These are phyloP conservation scores for Drosophila greeni DNA, from an alignment of 2,888 invertebrate species.

Conservation along the genomic window DNA sequence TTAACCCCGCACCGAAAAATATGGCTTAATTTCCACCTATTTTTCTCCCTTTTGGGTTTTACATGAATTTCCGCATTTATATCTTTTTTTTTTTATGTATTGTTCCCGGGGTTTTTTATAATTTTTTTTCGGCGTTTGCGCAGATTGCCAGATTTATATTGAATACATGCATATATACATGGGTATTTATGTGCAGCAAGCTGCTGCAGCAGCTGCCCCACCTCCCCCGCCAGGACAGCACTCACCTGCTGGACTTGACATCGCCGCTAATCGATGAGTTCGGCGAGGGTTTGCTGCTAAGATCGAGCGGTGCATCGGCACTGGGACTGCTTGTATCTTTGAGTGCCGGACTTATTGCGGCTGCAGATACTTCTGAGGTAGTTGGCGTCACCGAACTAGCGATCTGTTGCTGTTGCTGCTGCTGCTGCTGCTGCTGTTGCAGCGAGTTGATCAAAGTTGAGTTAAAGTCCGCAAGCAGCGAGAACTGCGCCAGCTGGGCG, in stretches of 20 bases:
- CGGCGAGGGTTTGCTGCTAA: constrained; percentile 88
- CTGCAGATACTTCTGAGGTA: constrained; percentile 78
- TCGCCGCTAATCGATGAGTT: constrained; percentile 79
- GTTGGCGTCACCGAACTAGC: constrained; percentile 77
- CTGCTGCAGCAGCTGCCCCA: background rate
- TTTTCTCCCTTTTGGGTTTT: constrained; percentile 30
- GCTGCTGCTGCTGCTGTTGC: constrained; percentile 43
- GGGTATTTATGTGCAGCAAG: constrained; percentile 19
- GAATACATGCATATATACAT: constrained; percentile 29
- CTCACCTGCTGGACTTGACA: constrained; percentile 84
- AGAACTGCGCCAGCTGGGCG: constrained; percentile 80
- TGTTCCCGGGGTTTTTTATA: constrained; percentile 38
- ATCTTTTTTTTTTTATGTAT: constrained; percentile 34
- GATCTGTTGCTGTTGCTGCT: constrained; percentile 56
- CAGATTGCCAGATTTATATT: constrained; percentile 45
- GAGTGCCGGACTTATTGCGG: constrained; percentile 77
- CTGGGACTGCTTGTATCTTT: constrained; percentile 80
- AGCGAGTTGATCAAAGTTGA: constrained; percentile 54
- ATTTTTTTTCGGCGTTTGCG: constrained; percentile 63
- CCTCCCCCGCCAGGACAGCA: constrained; percentile 43
- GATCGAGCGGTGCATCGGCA: constrained; percentile 84
- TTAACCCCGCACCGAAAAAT: no score
- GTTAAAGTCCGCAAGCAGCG: constrained; percentile 59
- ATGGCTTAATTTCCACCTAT: constrained; percentile 32
- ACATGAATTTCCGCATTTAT: constrained; percentile 24